A percentile compares a stretch with the other conserved stretches of the same genome.
Evolutionary conservation across 2,113 vertebrate species (phyloP).

Genomic region (Albula goreensis): DNA sequence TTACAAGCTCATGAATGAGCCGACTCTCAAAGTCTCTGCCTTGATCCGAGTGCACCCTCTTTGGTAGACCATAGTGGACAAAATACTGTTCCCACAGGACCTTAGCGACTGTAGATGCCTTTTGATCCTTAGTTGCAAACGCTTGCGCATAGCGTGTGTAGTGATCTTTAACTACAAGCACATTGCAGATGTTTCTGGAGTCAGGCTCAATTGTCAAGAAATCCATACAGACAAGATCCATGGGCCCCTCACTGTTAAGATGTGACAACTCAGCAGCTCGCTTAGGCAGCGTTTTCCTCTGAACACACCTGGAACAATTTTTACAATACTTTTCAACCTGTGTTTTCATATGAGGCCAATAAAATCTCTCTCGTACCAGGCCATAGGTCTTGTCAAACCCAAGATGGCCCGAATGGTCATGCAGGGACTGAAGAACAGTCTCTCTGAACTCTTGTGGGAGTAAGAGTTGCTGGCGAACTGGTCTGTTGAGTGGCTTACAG

Average conservation of each 20-base stretch:
- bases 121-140: neutral
- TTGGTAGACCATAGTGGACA: too few species aligned
- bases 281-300: neutral
- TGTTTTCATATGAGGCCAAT: constrained; percentile 26
- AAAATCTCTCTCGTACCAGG: constrained; percentile 18
- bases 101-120: neutral
- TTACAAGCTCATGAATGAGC: too few species aligned
- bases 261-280: constrained; percentile 22
- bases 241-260: constrained; percentile 14
- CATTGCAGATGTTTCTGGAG: neutral
- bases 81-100: too few species aligned
- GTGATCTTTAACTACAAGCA: neutral
- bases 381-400: neutral
- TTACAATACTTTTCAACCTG: constrained; percentile 24
- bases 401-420: too few species aligned
- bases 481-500: constrained; percentile 8
- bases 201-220: constrained; percentile 6
- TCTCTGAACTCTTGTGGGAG: constrained; percentile 23
- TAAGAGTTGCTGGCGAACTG: constrained; percentile 8
- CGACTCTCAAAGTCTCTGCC: too few species aligned
- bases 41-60: too few species aligned
- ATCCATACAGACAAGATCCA: constrained; percentile 7
- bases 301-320: constrained; percentile 14
- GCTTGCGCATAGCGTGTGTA: neutral
- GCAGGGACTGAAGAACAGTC: neutral